Evolutionary conservation across 2,113 vertebrate species (phyloP).

Genomic region (Benitochromis conjunctus): DNA sequence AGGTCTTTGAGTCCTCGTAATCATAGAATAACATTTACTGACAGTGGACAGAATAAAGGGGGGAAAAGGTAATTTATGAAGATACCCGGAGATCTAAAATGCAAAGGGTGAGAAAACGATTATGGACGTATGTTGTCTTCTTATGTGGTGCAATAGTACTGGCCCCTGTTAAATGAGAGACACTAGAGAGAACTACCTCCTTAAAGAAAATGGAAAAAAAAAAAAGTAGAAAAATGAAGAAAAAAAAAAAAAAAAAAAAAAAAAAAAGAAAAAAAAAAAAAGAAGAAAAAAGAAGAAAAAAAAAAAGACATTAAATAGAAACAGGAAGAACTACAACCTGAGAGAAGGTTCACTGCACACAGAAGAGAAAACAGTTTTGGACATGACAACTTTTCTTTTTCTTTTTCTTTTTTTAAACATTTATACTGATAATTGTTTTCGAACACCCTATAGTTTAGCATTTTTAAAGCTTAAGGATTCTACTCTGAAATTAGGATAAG

Average conservation of each 20-base stretch:
- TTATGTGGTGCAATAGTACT: conserved; percentile 31
- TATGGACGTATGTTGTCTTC: conserved; percentile 26
- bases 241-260: background rate
- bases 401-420: background rate
- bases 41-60: conserved; percentile 42
- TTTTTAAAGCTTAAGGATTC: conserved; percentile 15
- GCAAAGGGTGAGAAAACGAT: conserved; percentile 46
- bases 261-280: conserved; percentile 1
- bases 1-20: conserved; percentile 19
- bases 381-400: background rate
- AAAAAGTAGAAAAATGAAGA: background rate
- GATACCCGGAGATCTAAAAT: conserved; percentile 50
- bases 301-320: background rate
- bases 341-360: conserved; percentile 31
- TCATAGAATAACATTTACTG: conserved; percentile 40
- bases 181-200: conserved; percentile 34
- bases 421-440: background rate
- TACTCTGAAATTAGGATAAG: background rate
- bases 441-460: conserved; percentile 23
- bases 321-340: conserved; percentile 23
- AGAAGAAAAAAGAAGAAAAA: background rate
- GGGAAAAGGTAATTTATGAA: conserved; percentile 33
- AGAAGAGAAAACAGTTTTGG: conserved; percentile 2
- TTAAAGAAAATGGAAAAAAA: background rate
- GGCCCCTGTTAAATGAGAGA: conserved; percentile 58